These are phyloP conservation scores for Boleophthalmus pectinirostris DNA, from an alignment of 2,113 vertebrate species.

Conservation along the genomic window DNA sequence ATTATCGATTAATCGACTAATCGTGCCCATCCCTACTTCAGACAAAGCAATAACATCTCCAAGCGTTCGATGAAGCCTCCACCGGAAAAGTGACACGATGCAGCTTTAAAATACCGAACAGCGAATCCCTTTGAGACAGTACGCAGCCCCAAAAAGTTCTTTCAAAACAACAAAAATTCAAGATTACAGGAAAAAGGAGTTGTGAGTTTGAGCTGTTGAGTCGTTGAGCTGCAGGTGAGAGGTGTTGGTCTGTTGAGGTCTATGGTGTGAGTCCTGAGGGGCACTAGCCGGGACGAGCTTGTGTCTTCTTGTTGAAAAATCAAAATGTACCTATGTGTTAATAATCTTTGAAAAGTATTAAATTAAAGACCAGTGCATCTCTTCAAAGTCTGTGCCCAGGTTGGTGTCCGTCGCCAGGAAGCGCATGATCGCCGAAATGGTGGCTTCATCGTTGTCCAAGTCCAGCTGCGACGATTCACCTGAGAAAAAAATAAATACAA, in stretches of 20 bases:
- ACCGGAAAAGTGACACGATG: not conserved
- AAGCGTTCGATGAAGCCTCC: too few species aligned
- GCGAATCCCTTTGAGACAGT: slow-evolving; percentile 51
- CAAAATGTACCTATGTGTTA: slow-evolving; percentile 39
- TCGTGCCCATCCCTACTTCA: too few species aligned
- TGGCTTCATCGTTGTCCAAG: slow-evolving; percentile 86
- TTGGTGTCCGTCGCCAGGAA: slow-evolving; percentile 89
- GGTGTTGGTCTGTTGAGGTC: slow-evolving; percentile 42
- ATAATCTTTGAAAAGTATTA: slow-evolving; percentile 10
- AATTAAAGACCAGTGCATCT: slow-evolving; percentile 86
- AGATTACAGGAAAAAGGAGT: slow-evolving; percentile 34
- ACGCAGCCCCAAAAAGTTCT: slow-evolving; percentile 39
- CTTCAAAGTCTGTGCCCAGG: slow-evolving; percentile 83
- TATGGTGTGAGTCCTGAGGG: slow-evolving; percentile 45
- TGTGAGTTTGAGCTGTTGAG: slow-evolving; percentile 55
- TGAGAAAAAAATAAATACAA: slow-evolving; percentile 36
- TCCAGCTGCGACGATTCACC: slow-evolving; percentile 84
- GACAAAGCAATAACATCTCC: too few species aligned
- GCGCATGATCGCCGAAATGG: slow-evolving; percentile 91
- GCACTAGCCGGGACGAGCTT: slow-evolving; percentile 27
- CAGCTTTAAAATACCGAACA: not conserved
- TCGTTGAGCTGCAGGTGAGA: too few species aligned
- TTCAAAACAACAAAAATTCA: slow-evolving; percentile 31
- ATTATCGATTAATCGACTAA: too few species aligned
- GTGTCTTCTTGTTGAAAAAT: slow-evolving; percentile 34